Evolutionary conservation across 2,113 vertebrate genomes (phyloP).

Genomic region (Ammodytes marinus): DNA sequence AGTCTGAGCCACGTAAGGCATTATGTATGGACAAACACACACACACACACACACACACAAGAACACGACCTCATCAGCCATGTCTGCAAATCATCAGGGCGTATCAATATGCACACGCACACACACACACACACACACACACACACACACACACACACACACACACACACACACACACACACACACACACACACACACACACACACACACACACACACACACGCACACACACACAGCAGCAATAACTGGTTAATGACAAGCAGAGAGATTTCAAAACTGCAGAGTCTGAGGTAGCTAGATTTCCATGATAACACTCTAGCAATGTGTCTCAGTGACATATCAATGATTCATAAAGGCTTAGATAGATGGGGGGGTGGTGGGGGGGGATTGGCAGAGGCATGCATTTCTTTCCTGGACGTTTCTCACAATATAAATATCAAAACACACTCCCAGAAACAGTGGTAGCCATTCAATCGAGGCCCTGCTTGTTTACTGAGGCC

Average conservation of each 20-base stretch:
- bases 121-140: background rate
- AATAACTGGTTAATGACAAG: background rate
- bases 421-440: background rate
- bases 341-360: background rate
- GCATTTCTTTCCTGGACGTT: background rate
- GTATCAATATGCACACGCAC: background rate
- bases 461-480: background rate
- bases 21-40: no score
- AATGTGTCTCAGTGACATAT: slow-evolving; percentile 8
- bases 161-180: background rate
- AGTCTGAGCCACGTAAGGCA: background rate
- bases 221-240: background rate
- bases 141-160: background rate
- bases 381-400: background rate
- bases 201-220: background rate
- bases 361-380: background rate
- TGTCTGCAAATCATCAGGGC: background rate
- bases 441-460: background rate
- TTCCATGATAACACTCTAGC: background rate
- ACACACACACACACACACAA: background rate
- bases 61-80: background rate
- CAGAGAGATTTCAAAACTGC: background rate
- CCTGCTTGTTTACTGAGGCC: background rate
- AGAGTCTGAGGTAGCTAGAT: background rate
- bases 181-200: background rate